Evolutionary conservation across 2,888 invertebrate genomes (phyloP).

Genomic region (Trilocha varians): DNA sequence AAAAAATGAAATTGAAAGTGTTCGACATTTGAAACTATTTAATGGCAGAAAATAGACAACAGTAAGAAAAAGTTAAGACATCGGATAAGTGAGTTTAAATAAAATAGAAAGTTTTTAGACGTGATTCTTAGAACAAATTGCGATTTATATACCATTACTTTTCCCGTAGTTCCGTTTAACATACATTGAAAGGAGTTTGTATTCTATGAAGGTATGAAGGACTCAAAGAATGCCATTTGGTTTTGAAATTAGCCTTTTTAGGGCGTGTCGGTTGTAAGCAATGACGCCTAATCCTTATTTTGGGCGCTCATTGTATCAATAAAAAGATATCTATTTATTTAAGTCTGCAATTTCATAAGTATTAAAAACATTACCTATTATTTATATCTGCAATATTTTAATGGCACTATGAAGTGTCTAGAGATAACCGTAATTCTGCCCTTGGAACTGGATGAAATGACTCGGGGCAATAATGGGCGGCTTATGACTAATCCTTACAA

Average conservation of each 20-base stretch:
- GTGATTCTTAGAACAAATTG: conserved; percentile 14
- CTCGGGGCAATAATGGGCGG: too few relatives aligned
- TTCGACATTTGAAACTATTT: too few relatives aligned
- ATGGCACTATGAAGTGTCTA: too few relatives aligned
- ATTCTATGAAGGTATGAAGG: neutral
- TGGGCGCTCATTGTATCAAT: too few relatives aligned
- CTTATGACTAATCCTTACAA: too few relatives aligned
- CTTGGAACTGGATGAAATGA: too few relatives aligned
- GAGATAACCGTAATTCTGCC: too few relatives aligned
- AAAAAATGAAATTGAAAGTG: too few relatives aligned
- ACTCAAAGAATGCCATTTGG: neutral
- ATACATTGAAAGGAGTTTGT: neutral
- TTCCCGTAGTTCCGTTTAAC: neutral
- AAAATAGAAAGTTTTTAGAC: conserved; percentile 32
- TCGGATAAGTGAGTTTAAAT: conserved; percentile 7
- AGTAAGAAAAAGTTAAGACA: neutral
- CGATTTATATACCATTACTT: conserved; percentile 3
- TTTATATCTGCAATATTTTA: too few relatives aligned
- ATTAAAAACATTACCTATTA: too few relatives aligned
- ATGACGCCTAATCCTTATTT: neutral
- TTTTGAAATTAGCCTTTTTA: neutral
- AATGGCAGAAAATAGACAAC: neutral
- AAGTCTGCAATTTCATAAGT: too few relatives aligned
- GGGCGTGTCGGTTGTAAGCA: neutral
- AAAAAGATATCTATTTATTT: too few relatives aligned